Evolutionary conservation across 2,888 invertebrate species (phyloP).

Genomic region (Eutolmus rufibarbis): DNA sequence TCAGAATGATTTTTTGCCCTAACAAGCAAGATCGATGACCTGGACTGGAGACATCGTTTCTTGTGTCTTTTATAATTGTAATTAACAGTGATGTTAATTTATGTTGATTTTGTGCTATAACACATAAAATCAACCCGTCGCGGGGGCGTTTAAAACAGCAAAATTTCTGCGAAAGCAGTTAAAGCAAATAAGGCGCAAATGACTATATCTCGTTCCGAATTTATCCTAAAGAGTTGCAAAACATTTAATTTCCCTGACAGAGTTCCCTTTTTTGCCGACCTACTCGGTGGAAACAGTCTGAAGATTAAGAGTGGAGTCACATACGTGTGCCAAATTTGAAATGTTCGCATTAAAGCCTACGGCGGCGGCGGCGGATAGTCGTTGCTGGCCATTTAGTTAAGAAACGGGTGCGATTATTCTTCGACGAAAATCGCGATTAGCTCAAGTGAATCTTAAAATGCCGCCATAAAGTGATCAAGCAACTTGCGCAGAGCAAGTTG

Average conservation of each 20-base stretch:
- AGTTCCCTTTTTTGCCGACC: not conserved
- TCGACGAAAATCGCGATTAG: not conserved
- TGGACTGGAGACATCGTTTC: not conserved
- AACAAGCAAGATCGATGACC: not conserved
- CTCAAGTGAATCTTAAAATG: not conserved
- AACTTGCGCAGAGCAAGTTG: not conserved
- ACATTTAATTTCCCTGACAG: not conserved
- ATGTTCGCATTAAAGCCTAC: not conserved
- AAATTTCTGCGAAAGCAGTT: not conserved
- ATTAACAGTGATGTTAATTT: slow-evolving; percentile 7
- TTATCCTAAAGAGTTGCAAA: not conserved
- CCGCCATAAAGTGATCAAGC: not conserved
- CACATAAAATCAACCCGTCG: not conserved
- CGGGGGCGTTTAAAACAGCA: not conserved
- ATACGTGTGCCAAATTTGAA: slow-evolving; percentile 3
- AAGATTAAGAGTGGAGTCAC: not conserved
- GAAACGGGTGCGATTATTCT: not conserved
- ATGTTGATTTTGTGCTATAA: not conserved
- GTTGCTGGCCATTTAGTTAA: not conserved
- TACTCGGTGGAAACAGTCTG: not conserved
- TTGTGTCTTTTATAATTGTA: slow-evolving; percentile 2
- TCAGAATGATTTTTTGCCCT: not conserved
- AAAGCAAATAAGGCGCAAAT: not conserved
- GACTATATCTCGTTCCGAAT: not conserved
- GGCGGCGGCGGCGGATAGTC: not conserved